A percentile compares a stretch with the other conserved stretches of the same genome.
phyloP scores from a whole-genome alignment of 2,797 vertebrate genomes.

The Babyrousa celebensis region DNA sequence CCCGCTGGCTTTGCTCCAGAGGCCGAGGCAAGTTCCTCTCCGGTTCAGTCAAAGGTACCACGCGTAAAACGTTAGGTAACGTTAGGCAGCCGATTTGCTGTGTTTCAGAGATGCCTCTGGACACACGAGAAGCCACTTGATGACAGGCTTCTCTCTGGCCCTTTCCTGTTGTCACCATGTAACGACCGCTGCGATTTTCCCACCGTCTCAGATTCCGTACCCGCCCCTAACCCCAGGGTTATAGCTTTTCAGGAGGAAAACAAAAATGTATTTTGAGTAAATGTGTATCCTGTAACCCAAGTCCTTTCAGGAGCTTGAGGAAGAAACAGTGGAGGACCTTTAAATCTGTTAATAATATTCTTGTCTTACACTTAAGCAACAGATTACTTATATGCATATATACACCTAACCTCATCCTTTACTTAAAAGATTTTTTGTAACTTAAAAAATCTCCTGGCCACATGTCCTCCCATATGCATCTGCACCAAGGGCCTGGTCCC shows the following conservation, averaged over 20 bases:
- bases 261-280: conserved; percentile 56
- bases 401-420: neutral
- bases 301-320: conserved; percentile 76
- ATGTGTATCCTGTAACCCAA: conserved; percentile 5
- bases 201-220: conserved; percentile 56
- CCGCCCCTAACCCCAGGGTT: neutral
- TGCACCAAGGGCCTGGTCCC: too few species aligned
- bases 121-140: conserved; percentile 65
- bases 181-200: conserved; percentile 82
- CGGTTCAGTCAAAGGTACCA: conserved; percentile 25
- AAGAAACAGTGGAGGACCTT: neutral
- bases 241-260: conserved; percentile 78
- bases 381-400: neutral
- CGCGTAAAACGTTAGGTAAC: conserved; percentile 73
- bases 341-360: conserved; percentile 19
- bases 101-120: conserved; percentile 67
- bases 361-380: neutral
- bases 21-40: conserved; percentile 55
- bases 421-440: neutral
- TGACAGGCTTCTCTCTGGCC: neutral
- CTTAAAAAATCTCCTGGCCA: neutral
- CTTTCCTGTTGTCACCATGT: conserved; percentile 44
- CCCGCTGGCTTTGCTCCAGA: conserved; percentile 46
- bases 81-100: conserved; percentile 34
- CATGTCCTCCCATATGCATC: neutral